Conservation (phyloP, 64 coral and sea anemone genomes). For the Dendrophyllia cribrosa region DNA sequence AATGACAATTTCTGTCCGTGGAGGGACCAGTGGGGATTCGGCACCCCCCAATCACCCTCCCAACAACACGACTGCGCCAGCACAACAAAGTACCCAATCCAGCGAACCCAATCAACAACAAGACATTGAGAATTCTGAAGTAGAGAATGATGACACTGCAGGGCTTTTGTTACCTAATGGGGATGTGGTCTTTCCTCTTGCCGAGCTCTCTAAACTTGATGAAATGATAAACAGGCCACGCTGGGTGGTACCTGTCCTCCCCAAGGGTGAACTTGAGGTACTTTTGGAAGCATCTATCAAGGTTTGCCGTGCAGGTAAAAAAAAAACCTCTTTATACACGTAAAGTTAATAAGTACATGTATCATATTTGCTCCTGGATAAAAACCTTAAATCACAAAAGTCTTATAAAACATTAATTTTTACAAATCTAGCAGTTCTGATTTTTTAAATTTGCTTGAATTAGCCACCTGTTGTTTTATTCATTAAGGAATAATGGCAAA, state of each 20-base stretch:
- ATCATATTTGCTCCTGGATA: no score
- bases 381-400: no score
- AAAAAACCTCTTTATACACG: neutral
- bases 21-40: slow-evolving; percentile 55
- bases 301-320: slow-evolving; percentile 92
- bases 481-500: no score
- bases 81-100: slow-evolving; percentile 62
- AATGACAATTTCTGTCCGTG: slow-evolving; percentile 75
- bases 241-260: slow-evolving; percentile 99
- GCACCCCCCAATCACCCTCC: slow-evolving; percentile 34
- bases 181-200: slow-evolving; percentile 80
- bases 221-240: slow-evolving; percentile 96
- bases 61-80: slow-evolving; percentile 31
- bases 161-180: slow-evolving; percentile 85
- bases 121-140: slow-evolving; percentile 38
- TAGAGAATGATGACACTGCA: slow-evolving; percentile 45
- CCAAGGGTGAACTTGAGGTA: slow-evolving; percentile 96
- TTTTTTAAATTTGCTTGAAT: no score
- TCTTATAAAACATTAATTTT: no score
- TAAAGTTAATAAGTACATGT: no score
- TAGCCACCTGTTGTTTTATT: no score
- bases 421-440: no score
- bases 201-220: slow-evolving; percentile 94
- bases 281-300: slow-evolving; percentile 95
- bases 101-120: slow-evolving; percentile 70